Conservation (phyloP, 2,888 invertebrate species). For the Taenaris catops region DNA sequence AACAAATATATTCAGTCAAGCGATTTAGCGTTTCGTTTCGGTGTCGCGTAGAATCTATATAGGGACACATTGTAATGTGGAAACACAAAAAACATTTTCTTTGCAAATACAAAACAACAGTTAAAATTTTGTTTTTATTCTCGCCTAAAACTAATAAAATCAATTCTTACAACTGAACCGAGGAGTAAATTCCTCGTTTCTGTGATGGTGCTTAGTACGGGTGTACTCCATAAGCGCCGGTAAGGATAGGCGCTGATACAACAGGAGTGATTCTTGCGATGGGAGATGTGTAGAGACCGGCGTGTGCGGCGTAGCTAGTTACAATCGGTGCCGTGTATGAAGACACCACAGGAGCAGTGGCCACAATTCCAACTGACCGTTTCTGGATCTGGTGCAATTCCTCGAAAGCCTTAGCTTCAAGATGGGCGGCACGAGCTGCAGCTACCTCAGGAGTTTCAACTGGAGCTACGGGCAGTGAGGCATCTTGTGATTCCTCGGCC, state of each 20-base stretch:
- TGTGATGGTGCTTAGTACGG: conserved; percentile 54
- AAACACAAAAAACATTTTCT: too few species aligned
- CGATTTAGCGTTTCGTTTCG: too few species aligned
- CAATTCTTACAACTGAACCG: conserved; percentile 49
- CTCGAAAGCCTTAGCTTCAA: conserved; percentile 54
- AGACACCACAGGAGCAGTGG: conserved; percentile 39
- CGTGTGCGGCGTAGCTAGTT: conserved; percentile 41
- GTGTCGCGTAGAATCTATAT: too few species aligned
- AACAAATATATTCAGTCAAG: too few species aligned
- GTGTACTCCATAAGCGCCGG: conserved; percentile 54
- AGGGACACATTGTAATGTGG: too few species aligned
- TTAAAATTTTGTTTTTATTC: conserved; percentile 40
- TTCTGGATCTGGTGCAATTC: conserved; percentile 58
- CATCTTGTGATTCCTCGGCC: conserved; percentile 24
- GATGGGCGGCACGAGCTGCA: conserved; percentile 60
- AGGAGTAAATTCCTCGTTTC: conserved; percentile 37
- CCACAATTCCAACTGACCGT: conserved; percentile 46
- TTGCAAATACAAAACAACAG: conserved; percentile 10
- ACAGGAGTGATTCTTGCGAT: conserved; percentile 30
- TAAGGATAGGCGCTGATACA: conserved; percentile 38
- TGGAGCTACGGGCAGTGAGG: conserved; percentile 43
- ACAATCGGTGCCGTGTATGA: conserved; percentile 41
- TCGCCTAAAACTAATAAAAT: conserved; percentile 33
- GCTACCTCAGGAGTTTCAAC: conserved; percentile 60
- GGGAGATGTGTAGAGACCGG: conserved; percentile 42